These are phyloP conservation scores for Masticophis lateralis DNA, from an alignment of 2,797 vertebrate genomes.

Conservation along the genomic window DNA sequence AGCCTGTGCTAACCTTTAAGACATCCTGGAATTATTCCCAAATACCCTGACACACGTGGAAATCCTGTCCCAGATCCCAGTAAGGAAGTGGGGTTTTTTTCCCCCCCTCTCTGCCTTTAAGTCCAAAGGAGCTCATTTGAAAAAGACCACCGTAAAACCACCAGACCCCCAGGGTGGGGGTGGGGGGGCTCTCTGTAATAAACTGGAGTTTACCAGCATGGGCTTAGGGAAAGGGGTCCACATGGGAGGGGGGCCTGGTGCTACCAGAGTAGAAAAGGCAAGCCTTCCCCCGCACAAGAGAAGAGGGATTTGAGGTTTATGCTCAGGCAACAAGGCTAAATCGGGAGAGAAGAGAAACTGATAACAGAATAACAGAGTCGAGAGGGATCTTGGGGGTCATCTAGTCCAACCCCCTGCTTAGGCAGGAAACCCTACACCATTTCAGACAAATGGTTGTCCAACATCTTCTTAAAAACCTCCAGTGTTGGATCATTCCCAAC, in stretches of 20 bases:
- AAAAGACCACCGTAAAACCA: constrained; percentile 2
- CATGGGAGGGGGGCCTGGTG: neutral
- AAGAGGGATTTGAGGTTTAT: neutral
- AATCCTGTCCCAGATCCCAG: neutral
- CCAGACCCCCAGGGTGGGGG: neutral
- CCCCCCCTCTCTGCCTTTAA: neutral
- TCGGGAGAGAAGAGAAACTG: neutral
- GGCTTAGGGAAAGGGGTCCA: neutral
- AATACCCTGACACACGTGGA: neutral
- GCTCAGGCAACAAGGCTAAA: neutral
- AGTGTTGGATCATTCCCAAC: too few species aligned
- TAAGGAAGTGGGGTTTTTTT: neutral
- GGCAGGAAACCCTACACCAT: too few species aligned
- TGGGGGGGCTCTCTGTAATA: neutral
- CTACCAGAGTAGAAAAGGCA: neutral
- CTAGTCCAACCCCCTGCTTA: too few species aligned
- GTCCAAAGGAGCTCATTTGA: constrained; percentile 4
- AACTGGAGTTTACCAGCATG: neutral
- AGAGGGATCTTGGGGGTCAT: too few species aligned
- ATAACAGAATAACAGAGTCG: neutral
- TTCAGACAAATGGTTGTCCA: too few species aligned
- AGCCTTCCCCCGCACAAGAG: neutral
- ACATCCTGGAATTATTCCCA: neutral
- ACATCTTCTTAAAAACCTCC: too few species aligned
- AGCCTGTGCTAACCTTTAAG: neutral